These are phyloP conservation scores for Semotilus atromaculatus DNA, from an alignment of 2,797 vertebrate species.

Conservation along the genomic window DNA sequence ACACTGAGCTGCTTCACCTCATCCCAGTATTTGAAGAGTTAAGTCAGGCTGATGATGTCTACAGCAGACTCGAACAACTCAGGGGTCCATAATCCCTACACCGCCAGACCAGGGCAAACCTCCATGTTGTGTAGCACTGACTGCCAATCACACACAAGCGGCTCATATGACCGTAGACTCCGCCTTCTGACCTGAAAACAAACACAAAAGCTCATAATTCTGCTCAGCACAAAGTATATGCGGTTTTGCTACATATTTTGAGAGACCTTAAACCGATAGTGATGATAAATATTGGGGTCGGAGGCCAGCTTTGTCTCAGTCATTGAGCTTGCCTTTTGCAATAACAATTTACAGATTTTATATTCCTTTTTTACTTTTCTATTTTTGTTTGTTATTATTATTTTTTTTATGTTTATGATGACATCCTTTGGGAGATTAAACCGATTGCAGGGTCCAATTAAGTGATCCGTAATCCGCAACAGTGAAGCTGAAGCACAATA, in stretches of 20 bases:
- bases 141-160: conserved; percentile 39
- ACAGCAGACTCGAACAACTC: conserved; percentile 86
- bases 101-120: conserved; percentile 31
- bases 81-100: conserved; percentile 77
- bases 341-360: conserved; percentile 55
- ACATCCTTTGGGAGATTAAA: conserved; percentile 45
- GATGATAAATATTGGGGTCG: neutral
- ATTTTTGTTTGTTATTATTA: conserved; percentile 64
- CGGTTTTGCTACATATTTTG: neutral
- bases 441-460: conserved; percentile 11
- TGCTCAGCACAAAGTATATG: conserved; percentile 15
- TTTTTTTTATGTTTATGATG: conserved; percentile 57
- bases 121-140: conserved; percentile 36
- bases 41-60: conserved; percentile 87
- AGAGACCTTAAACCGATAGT: neutral
- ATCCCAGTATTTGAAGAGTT: conserved; percentile 92
- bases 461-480: neutral
- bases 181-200: conserved; percentile 32
- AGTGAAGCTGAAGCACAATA: conserved; percentile 48
- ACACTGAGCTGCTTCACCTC: conserved; percentile 89
- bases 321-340: conserved; percentile 33
- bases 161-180: conserved; percentile 31
- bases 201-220: conserved; percentile 30
- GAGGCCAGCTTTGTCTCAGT: neutral
- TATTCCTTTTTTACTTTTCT: conserved; percentile 80